Percentiles rank a stretch among this genome's conserved stretches.
phyloP scores from a whole-genome alignment of 2,113 vertebrate genomes.

The Seriola quinqueradiata region DNA sequence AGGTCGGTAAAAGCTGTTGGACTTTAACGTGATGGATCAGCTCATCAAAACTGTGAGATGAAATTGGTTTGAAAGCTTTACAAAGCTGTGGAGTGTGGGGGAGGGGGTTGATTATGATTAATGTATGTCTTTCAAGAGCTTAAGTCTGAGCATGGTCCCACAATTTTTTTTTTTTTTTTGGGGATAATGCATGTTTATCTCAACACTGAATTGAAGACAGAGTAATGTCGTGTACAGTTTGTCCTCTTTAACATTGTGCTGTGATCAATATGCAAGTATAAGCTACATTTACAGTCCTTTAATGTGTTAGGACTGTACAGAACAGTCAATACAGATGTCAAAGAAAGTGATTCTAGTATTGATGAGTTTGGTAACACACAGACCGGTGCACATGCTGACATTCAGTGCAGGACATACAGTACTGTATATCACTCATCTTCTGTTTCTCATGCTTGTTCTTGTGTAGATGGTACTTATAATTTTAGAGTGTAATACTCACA shows the following conservation, averaged over 20 bases:
- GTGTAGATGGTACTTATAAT: background rate
- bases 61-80: background rate
- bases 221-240: background rate
- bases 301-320: background rate
- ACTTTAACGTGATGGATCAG: background rate
- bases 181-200: slow-evolving; percentile 5
- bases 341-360: background rate
- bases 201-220: background rate
- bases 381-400: too few species aligned
- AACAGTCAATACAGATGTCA: slow-evolving; percentile 3
- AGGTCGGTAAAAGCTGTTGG: background rate
- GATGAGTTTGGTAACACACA: background rate
- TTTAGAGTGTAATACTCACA: background rate
- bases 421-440: too few species aligned
- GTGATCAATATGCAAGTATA: background rate
- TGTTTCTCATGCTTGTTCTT: background rate
- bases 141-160: background rate
- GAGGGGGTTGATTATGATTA: background rate
- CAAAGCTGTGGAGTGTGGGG: background rate
- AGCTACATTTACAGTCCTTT: background rate
- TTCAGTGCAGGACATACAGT: too few species aligned
- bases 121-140: background rate
- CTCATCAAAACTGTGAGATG: background rate
- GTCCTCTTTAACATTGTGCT: background rate
- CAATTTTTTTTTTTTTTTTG: background rate